Conservation (phyloP, 35 echinoderm and acorn worm genomes). For the Ptychodera flava region DNA sequence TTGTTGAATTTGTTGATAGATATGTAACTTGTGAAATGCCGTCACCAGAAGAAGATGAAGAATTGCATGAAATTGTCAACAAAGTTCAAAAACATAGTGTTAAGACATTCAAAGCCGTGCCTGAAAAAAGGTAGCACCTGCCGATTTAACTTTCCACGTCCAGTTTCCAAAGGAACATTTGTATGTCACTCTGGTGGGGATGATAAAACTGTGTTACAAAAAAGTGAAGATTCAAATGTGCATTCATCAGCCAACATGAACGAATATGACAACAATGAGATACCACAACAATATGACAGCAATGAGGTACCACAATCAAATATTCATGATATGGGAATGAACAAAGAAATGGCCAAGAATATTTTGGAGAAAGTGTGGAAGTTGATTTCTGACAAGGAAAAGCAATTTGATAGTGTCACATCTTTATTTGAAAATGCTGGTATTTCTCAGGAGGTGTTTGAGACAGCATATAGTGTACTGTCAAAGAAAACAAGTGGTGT, state of each 20-base stretch:
- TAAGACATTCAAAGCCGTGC: slow-evolving; percentile 61
- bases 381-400: too few species aligned
- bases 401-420: slow-evolving; percentile 6
- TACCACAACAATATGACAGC: too few species aligned
- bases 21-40: too few species aligned
- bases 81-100: slow-evolving; percentile 54
- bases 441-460: slow-evolving; percentile 59
- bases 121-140: slow-evolving; percentile 7
- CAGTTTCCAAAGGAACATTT: too few species aligned
- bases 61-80: too few species aligned
- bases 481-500: slow-evolving; percentile 39
- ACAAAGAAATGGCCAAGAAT: too few species aligned
- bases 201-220: slow-evolving; percentile 15
- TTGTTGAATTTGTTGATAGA: too few species aligned
- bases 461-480: slow-evolving; percentile 26
- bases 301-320: too few species aligned
- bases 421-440: slow-evolving; percentile 23
- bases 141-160: background rate
- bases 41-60: too few species aligned
- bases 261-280: too few species aligned
- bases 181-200: slow-evolving; percentile 3
- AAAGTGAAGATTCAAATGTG: slow-evolving; percentile 4
- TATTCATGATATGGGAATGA: too few species aligned
- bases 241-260: slow-evolving; percentile 15
- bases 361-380: too few species aligned